Conservation (phyloP, 2,888 invertebrate genomes). For the Byasa hedistus region DNA sequence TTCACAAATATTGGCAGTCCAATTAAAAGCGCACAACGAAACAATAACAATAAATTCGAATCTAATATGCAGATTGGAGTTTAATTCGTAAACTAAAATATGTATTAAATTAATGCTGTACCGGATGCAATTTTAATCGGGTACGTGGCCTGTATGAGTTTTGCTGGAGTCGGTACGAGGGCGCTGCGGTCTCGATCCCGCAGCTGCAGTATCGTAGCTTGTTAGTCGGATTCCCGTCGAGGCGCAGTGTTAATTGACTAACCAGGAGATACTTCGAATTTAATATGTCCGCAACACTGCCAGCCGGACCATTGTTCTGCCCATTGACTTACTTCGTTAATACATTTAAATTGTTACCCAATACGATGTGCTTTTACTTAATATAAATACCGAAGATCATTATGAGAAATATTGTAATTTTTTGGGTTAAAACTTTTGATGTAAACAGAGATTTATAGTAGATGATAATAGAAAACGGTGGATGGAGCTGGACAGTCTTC, state of each 20-base stretch:
- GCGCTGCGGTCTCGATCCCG: constrained; percentile 15
- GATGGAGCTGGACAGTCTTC: too few relatives aligned
- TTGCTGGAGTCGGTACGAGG: constrained; percentile 11
- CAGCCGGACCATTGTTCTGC: constrained; percentile 16
- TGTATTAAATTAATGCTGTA: constrained; percentile 17
- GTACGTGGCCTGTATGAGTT: constrained; percentile 16
- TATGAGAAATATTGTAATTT: too few relatives aligned
- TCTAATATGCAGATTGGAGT: constrained; percentile 17
- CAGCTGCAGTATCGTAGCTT: constrained; percentile 43
- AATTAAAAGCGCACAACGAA: constrained; percentile 1
- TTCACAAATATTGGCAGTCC: constrained; percentile 6
- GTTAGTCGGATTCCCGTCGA: constrained; percentile 53
- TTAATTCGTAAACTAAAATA: constrained; percentile 20
- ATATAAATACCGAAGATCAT: not conserved
- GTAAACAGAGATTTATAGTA: too few relatives aligned
- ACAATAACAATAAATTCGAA: constrained; percentile 10
- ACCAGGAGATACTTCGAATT: constrained; percentile 48
- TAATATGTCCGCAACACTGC: constrained; percentile 36
- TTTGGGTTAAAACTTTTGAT: too few relatives aligned
- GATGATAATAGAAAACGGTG: too few relatives aligned
- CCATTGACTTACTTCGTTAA: constrained; percentile 24
- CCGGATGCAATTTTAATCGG: constrained; percentile 21
- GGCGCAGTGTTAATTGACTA: constrained; percentile 61
- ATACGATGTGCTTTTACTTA: not conserved
- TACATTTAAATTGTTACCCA: constrained; percentile 11